These are phyloP conservation scores for Drosophila ustulata DNA, from an alignment of 2,888 invertebrate species.

Conservation along the genomic window DNA sequence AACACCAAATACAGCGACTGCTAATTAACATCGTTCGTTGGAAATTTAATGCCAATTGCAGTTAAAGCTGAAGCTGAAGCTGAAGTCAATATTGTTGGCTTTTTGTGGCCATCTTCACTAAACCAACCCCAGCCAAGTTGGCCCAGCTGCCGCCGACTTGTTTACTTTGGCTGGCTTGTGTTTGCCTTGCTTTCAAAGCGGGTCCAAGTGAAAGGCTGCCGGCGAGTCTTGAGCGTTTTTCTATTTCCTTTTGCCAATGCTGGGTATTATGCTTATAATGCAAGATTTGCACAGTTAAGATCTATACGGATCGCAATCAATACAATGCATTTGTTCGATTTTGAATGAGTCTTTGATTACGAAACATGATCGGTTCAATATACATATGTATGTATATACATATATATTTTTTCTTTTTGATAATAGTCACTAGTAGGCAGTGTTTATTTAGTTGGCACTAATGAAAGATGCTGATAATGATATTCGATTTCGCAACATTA, in stretches of 20 bases:
- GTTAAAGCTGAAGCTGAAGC: conserved; percentile 15
- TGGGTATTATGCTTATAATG: conserved; percentile 29
- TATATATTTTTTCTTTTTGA: neutral
- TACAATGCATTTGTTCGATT: conserved; percentile 17
- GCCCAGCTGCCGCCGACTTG: conserved; percentile 23
- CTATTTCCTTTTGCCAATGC: conserved; percentile 14
- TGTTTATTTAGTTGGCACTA: neutral
- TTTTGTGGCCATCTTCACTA: conserved; percentile 12
- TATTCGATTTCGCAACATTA: neutral
- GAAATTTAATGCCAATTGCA: conserved; percentile 38
- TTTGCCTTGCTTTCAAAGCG: conserved; percentile 35
- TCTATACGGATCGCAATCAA: conserved; percentile 7
- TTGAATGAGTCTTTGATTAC: conserved; percentile 13
- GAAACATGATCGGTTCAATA: conserved; percentile 1
- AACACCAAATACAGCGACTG: conserved; percentile 19
- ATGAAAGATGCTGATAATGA: too few species aligned
- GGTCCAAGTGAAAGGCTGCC: conserved; percentile 51
- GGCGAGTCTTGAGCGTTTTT: conserved; percentile 27
- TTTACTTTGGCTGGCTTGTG: conserved; percentile 34
- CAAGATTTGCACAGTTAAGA: conserved; percentile 11
- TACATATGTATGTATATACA: too few species aligned
- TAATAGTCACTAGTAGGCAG: neutral
- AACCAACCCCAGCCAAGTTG: neutral
- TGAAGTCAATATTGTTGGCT: conserved; percentile 9
- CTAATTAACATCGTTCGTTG: conserved; percentile 41